These are phyloP conservation scores for Bolborhynchus lineola DNA, from an alignment of 2,113 vertebrate genomes.

Conservation along the genomic window DNA sequence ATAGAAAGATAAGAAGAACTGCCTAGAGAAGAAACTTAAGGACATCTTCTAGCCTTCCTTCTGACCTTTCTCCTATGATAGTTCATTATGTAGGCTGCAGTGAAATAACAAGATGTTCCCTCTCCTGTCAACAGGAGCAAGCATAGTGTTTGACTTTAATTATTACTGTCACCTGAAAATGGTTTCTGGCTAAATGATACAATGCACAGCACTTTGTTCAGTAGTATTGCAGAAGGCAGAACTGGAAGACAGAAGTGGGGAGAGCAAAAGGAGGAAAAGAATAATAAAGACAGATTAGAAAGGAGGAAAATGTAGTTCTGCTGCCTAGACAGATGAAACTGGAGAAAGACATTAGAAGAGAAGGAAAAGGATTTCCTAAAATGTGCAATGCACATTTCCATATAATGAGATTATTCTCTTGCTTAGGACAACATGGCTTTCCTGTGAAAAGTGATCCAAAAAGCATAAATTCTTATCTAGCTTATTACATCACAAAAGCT, in stretches of 20 bases:
- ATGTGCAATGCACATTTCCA: neutral
- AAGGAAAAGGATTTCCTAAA: neutral
- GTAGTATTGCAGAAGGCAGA: neutral
- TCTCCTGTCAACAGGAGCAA: neutral
- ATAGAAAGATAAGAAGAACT: neutral
- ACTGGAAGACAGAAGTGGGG: neutral
- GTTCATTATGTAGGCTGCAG: neutral
- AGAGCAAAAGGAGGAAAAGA: neutral
- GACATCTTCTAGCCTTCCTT: neutral
- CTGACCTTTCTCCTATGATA: neutral
- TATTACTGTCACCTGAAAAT: neutral
- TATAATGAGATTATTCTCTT: neutral
- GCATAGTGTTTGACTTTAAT: neutral
- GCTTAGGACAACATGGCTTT: neutral
- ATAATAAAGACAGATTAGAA: neutral
- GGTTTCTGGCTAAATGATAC: neutral
- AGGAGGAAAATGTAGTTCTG: neutral
- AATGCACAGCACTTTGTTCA: neutral
- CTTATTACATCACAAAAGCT: neutral
- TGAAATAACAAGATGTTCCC: neutral
- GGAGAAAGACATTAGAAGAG: neutral
- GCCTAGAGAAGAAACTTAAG: neutral
- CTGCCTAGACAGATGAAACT: neutral
- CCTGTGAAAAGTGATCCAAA: neutral
- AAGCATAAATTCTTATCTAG: neutral